Evolutionary conservation across 2,113 vertebrate species (phyloP).

Genomic region (Caranx melampygus): DNA sequence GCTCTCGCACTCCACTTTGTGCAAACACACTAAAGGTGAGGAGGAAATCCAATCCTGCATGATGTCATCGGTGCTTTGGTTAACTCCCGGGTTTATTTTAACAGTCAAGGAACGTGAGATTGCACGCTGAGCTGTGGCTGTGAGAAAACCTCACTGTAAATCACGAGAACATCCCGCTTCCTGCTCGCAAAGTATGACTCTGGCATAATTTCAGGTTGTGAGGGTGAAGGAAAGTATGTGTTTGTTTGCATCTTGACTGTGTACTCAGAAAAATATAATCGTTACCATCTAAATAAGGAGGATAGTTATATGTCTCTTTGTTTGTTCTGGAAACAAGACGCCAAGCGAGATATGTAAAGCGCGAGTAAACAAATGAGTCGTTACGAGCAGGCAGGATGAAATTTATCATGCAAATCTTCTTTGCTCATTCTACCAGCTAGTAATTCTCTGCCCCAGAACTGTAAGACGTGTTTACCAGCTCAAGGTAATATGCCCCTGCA

Average conservation of each 20-base stretch:
- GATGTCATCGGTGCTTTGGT: slow-evolving; percentile 46
- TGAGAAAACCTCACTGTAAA: slow-evolving; percentile 60
- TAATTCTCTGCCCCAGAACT: neutral
- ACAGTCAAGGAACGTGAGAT: slow-evolving; percentile 19
- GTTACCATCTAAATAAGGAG: slow-evolving; percentile 27
- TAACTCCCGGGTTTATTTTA: slow-evolving; percentile 39
- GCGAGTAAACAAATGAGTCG: slow-evolving; percentile 5
- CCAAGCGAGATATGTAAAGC: slow-evolving; percentile 32
- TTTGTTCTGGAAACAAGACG: slow-evolving; percentile 33
- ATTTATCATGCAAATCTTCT: slow-evolving; percentile 6
- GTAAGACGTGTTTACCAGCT: slow-evolving; percentile 20
- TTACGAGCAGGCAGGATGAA: neutral
- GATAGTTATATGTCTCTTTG: slow-evolving; percentile 12
- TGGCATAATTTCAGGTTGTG: slow-evolving; percentile 54
- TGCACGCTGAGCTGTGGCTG: slow-evolving; percentile 9
- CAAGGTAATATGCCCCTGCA: neutral
- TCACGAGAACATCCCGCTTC: slow-evolving; percentile 50
- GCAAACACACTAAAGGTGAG: slow-evolving; percentile 49
- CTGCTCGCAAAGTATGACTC: slow-evolving; percentile 40
- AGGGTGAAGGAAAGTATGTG: slow-evolving; percentile 49
- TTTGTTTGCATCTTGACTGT: slow-evolving; percentile 59
- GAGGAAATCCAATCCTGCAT: slow-evolving; percentile 39
- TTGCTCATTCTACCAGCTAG: neutral
- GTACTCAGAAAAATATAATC: slow-evolving; percentile 41
- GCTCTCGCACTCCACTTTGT: slow-evolving; percentile 35